Base-by-base conservation (phyloP, 2,888 invertebrate species). In the Dysmachus trigonus region DNA sequence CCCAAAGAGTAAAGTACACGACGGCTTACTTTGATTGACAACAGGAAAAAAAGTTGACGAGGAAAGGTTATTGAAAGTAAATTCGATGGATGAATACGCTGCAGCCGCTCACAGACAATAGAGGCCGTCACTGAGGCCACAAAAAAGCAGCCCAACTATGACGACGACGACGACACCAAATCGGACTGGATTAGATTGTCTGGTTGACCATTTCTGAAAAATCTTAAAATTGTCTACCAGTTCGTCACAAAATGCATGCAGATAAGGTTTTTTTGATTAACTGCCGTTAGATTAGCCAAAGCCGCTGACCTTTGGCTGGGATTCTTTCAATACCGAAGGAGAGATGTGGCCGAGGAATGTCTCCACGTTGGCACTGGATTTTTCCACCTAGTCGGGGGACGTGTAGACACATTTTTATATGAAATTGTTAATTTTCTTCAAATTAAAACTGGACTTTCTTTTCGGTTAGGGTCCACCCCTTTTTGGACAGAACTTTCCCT, bases 221-320 rank as follows among this genome's bases (percentile, higher is more conserved):
- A 62, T 62, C 22, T 10, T 22, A 10, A 18, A 22, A 62, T 7
- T 22, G 62, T 8, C 62, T 62, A 2, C 27, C 8, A 53, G 22
- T 22, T 62, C 2, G 27, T 62, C 62, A 62, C 62, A 18, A 62
- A 62, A 62, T 62, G 62, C 62, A 62, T 62, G 27, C 62, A 18
- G 62, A 62, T 62, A 62, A 62, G 62, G 10, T 2, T 62, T 2
- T 62, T 62, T 62, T 62, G 62, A 62, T 62, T 62, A 62, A 62
- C 62, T 62, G 18, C 22, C 27, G 22, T 62, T 62, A 47, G 47
- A 47, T 47, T 7, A 22, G 62, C 51, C 51, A 6, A 62, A 62
- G 76, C 76, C 35, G 41, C 13, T 76, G 76, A 76, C 76, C 76
- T 76, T 76, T 76, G 76, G 41, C 76, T 76, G 18, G 76, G 62